Conservation (phyloP, 2,888 invertebrate genomes). For the Beris chalybata region DNA sequence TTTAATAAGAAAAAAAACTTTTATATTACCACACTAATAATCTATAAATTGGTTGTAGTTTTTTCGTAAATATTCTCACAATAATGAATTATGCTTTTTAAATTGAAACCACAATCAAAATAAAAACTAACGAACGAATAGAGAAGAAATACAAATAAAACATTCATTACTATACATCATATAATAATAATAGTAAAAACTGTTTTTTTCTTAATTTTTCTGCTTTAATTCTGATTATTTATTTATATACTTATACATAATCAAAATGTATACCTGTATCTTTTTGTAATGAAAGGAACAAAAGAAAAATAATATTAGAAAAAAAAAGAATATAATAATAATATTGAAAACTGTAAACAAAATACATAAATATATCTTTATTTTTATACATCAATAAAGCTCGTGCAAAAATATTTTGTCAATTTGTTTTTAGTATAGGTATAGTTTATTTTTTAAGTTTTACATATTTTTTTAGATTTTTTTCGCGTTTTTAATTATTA, state of each 20-base stretch:
- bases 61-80: conserved; percentile 28
- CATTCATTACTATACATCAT: conserved; percentile 8
- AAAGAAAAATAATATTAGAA: neutral
- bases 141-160: conserved; percentile 11
- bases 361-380: conserved; percentile 18
- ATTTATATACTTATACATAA: conserved; percentile 23
- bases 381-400: conserved; percentile 20
- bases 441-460: conserved; percentile 15
- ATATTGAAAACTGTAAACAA: conserved; percentile 13
- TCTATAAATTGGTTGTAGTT: too few relatives aligned
- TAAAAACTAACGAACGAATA: conserved; percentile 6
- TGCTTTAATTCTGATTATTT: conserved; percentile 21
- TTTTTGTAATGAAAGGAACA: conserved; percentile 15
- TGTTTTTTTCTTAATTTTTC: conserved; percentile 12
- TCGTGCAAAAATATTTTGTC: conserved; percentile 25
- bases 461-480: conserved; percentile 17
- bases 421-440: conserved; percentile 10
- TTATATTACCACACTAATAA: too few relatives aligned
- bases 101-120: conserved; percentile 13
- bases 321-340: conserved; percentile 2
- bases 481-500: neutral
- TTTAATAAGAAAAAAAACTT: too few relatives aligned
- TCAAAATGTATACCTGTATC: conserved; percentile 15
- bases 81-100: conserved; percentile 1
- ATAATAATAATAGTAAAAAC: conserved; percentile 13